Base-by-base conservation (phyloP, 2,113 vertebrate species). In the human (Homo sapiens) region DNA sequence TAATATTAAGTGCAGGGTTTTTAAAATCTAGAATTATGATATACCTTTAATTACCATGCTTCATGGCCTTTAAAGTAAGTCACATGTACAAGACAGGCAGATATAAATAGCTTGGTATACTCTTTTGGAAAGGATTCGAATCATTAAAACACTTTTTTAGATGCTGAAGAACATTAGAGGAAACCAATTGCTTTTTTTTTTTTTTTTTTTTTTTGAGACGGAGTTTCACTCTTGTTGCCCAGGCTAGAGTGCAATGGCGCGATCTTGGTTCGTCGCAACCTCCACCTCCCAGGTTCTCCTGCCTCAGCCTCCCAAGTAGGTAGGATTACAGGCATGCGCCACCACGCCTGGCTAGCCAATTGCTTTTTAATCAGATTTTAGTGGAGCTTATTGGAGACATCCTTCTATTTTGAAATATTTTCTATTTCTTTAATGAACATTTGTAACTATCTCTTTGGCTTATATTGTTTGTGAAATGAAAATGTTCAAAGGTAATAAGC, bases 401-500 rank as follows among this genome's bases (percentile, higher is more conserved):
- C 18, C 25, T 94, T 85, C 12, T 81, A 25, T 55, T 92, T 96
- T 88, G 66, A 90, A 90, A 68, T 78, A 90, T 81, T 96, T 95
- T 25, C 22, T 32, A 10, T 43, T 92, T 90, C 22, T 96, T 91
- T 90, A 95, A 83, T 73, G 79, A 91, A 38, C 11, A 59, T 90
- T 86, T 85, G 4, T 90, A 81, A 55, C 38, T 73, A 38, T 93
- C 35, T 84, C 40, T 90, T 80, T 96, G 32, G 45, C 85, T 94
- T 96, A 73, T 79, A 57, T 90, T 93, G 30, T 94, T 94, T 90
- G 57, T 35, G 70, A 84, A 92, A 85, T 89, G 97, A 88, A 55
- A 76, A 64, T 93, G 16, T 85, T 84, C 3, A 90, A 82, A 78
- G 25, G 8, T 96, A 78, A 43, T 75, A 90, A 95, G 66, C 14